Evolutionary conservation across 2,113 vertebrate species (phyloP), one percentile per base, ranked within the genome.

Genomic region (Zosterops japonicus): DNA sequence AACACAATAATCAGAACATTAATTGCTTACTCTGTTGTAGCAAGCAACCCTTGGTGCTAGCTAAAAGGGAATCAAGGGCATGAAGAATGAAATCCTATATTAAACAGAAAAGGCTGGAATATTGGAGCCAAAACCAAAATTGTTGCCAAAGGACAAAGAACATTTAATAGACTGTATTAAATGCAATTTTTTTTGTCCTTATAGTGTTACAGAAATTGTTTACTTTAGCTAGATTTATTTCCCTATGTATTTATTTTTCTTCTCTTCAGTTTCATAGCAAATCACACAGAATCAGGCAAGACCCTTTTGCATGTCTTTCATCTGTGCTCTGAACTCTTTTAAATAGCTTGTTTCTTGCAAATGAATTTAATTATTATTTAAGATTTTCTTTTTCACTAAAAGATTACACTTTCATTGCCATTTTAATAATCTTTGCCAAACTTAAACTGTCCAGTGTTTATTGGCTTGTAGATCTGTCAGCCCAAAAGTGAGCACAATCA

Each of bases 151-250:
- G 9, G 14, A 18, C 21, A n/a, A 50, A 7, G 14, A 50, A 65
- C 4, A 8, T 64, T 79, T 69, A 81, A 78, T 7, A 61, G 25
- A 55, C 23, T 64, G 6, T 44, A 25, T 49, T 60, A 47, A 76
- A 67, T 8, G 8, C 0, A 9, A 27, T 17, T 6, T 19, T 79
- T 52, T 81, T 56, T 28, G 2, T 10, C 19, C 4, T 4, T 24
- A 5, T 12, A 6, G 7, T 23, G 7, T 46, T 47, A 41, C 6
- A 65, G 13, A 87, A 67, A 35, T 74, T 25, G 3, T 47, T 76
- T 49, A 41, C 3, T 77, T 74, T 52, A 46, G 7, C 2, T 11
- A 68, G 18, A 4, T 12, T 67, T 72, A 56, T 89, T 84, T 49
- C 5, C 2, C 11, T 39, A 18, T 31, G 2, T 35, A 49, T 23